Conservation (phyloP, 2,113 vertebrate genomes). For the Chionomys nivalis region DNA sequence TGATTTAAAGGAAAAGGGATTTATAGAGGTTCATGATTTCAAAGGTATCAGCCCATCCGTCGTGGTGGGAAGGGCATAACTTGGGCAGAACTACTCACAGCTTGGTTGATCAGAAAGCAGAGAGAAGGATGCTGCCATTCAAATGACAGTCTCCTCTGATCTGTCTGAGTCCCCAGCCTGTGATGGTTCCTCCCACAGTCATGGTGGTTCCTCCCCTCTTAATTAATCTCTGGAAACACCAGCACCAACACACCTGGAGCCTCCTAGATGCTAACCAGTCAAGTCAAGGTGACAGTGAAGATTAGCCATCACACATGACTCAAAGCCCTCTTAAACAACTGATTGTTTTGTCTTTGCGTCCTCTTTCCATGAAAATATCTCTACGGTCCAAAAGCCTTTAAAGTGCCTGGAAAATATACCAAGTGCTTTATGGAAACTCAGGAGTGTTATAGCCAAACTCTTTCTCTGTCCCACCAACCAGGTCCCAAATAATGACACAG, state of each 20-base stretch:
- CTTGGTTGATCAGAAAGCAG: neutral
- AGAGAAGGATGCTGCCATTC: neutral
- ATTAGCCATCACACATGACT: neutral
- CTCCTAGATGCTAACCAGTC: neutral
- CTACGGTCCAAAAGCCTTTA: neutral
- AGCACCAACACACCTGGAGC: neutral
- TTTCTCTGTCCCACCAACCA: neutral
- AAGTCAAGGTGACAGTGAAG: neutral
- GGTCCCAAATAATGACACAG: neutral
- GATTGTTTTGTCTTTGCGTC: neutral
- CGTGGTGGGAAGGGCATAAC: neutral
- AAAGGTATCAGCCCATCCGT: neutral
- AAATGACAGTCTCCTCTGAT: neutral
- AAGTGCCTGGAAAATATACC: neutral
- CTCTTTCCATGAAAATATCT: neutral
- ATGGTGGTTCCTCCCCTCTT: neutral
- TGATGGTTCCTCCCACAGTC: no score
- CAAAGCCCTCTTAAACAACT: neutral
- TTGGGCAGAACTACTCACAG: no score
- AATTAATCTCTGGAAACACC: neutral
- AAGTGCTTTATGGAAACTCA: neutral
- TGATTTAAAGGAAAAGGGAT: neutral
- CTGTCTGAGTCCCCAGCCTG: neutral
- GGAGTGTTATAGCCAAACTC: rapidly evolving
- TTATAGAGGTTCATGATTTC: neutral